Evolutionary conservation across 2,888 invertebrate species (phyloP), one percentile per base, ranked within the genome.

Genomic region (Nysson spinosus): DNA sequence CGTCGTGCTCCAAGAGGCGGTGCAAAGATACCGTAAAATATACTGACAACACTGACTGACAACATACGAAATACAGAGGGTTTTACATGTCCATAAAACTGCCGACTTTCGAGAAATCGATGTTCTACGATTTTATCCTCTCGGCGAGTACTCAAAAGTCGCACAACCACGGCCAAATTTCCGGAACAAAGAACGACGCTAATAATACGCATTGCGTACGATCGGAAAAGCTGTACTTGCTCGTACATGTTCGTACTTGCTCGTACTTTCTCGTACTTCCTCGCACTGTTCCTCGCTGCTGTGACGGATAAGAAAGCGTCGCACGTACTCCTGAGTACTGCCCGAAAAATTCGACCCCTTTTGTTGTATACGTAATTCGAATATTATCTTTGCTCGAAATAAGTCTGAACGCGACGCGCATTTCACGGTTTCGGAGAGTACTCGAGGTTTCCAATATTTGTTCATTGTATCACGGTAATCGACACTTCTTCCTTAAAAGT

Each of bases 401-500:
- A 34, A 30, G 4, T 5, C 12, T 14, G 34, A 16, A 34, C 5
- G 4, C 34, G 34, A 14, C 34, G 14, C 14, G 16, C n/a, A 14
- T 7, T 34, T 34, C 34, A 3, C 6, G 5, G 28, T 30, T 4
- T 34, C 14, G 34, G 4, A 34, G 14, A 3, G 14, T 12, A 4
- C 34, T 24, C 20, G 6, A 30, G 7, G n/a, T 37, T 37, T 9
- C 4, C 37, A 30, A 14, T 11, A 9, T 46, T 5, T 32, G 11
- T 35, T 28, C 32, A 39, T 35, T 26, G 62, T 69, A 62, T 24
- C 37, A 46, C 73, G 76, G 74, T 80, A 77, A 64, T 77, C 74
- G 77, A 80, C 78, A 78, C 67, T 75, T 75, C 73, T 71, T 22
- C 52, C 46, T 35, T 46, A 69, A 54, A 72, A 67, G 51, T 39